A percentile compares a stretch with the other conserved stretches of the same genome.
Evolutionary conservation across 2,888 invertebrate species (phyloP).

Genomic region (Coenonympha arcania): DNA sequence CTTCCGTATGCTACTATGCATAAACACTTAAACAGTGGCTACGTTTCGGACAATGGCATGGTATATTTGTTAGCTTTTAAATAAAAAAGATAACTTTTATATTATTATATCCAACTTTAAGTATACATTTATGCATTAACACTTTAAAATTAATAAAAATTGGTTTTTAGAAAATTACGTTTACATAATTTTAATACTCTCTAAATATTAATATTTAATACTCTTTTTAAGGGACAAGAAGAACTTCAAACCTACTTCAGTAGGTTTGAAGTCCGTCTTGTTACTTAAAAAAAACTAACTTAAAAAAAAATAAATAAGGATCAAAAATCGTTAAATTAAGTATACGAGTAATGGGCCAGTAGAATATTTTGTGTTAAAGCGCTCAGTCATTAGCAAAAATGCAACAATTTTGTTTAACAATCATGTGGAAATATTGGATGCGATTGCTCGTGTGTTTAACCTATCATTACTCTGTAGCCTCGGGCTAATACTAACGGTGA

Average conservation of each 20-base stretch:
- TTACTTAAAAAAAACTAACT: too few species aligned
- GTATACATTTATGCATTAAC: too few species aligned
- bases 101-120: too few species aligned
- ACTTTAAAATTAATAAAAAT: too few species aligned
- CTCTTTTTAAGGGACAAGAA: too few species aligned
- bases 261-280: too few species aligned
- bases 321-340: constrained; percentile 3
- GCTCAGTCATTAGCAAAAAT: constrained; percentile 50
- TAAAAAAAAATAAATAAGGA: too few species aligned
- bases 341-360: constrained; percentile 9
- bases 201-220: too few species aligned
- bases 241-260: too few species aligned
- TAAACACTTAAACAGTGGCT: constrained; percentile 28
- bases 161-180: too few species aligned
- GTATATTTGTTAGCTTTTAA: constrained; percentile 29
- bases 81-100: neutral
- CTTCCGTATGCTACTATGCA: constrained; percentile 51
- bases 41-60: constrained; percentile 26
- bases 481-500: constrained; percentile 47
- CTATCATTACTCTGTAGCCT: constrained; percentile 59
- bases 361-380: constrained; percentile 25
- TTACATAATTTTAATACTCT: too few species aligned
- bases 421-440: constrained; percentile 60
- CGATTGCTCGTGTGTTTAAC: constrained; percentile 53
- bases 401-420: constrained; percentile 56